Evolutionary conservation across 2,888 invertebrate species (phyloP).

Genomic region (Malthinus seriepunctatus): DNA sequence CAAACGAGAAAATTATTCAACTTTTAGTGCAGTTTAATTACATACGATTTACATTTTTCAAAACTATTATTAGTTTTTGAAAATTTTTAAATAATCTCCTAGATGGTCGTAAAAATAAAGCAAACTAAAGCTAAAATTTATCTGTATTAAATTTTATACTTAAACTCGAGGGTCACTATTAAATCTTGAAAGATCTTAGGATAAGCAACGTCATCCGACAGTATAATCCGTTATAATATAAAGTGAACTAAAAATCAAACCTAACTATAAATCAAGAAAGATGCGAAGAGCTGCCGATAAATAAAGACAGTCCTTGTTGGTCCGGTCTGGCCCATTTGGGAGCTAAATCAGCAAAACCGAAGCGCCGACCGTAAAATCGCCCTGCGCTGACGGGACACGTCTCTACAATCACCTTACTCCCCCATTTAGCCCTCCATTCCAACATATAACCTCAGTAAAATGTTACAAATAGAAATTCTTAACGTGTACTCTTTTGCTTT

Average conservation of each 20-base stretch:
- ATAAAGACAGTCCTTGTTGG: conserved; percentile 44
- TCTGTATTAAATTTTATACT: conserved; percentile 11
- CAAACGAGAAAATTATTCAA: too few species aligned
- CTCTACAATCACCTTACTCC: conserved; percentile 37
- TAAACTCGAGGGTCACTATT: conserved; percentile 14
- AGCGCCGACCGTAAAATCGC: conserved; percentile 45
- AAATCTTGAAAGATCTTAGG: conserved; percentile 15
- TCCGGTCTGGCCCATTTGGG: conserved; percentile 40
- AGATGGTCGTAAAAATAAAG: too few species aligned
- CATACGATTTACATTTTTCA: too few species aligned
- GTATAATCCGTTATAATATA: conserved; percentile 33
- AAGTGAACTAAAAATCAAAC: conserved; percentile 43
- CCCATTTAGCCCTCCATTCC: conserved; percentile 12
- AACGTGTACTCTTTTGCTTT: conserved; percentile 17
- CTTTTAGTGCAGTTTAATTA: too few species aligned
- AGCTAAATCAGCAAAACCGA: conserved; percentile 46
- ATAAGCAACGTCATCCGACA: conserved; percentile 14
- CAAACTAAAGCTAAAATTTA: conserved; percentile 3
- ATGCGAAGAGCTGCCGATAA: conserved; percentile 45
- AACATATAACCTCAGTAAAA: conserved; percentile 15
- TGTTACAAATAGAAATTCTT: conserved; percentile 24
- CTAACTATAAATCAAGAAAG: conserved; percentile 43
- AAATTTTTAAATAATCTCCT: too few species aligned
- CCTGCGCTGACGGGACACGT: conserved; percentile 40
- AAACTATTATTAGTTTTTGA: too few species aligned